phyloP scores from a whole-genome alignment of 2,888 invertebrate species.

The Chrysodeixis includens region DNA sequence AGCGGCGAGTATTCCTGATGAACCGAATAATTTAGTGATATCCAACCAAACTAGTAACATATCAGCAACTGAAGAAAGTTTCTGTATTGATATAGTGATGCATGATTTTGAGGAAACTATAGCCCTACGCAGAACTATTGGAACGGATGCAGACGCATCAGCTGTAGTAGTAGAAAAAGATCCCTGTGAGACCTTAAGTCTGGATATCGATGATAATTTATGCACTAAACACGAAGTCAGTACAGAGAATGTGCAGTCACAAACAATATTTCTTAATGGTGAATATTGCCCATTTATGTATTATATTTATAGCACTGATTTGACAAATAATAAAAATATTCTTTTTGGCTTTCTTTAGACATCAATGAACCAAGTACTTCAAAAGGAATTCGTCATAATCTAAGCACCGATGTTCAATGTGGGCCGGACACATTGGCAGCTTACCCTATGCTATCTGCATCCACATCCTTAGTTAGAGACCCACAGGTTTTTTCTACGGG shows the following conservation, averaged over 20 bases:
- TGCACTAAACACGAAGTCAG: conserved; percentile 60
- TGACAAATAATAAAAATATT: neutral
- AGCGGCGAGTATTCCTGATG: conserved; percentile 3
- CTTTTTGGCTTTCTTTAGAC: conserved; percentile 65
- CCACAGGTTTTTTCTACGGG: conserved; percentile 66
- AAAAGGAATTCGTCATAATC: conserved; percentile 79
- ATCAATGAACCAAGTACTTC: conserved; percentile 85
- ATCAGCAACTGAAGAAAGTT: conserved; percentile 70
- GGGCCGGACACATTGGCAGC: conserved; percentile 73
- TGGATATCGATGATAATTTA: conserved; percentile 64
- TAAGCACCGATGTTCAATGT: conserved; percentile 81
- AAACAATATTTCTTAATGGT: conserved; percentile 82
- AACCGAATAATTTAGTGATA: conserved; percentile 14
- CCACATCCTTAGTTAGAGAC: conserved; percentile 68
- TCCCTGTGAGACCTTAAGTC: conserved; percentile 46
- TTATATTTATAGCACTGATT: neutral
- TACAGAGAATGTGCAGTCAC: conserved; percentile 67
- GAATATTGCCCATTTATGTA: conserved; percentile 26
- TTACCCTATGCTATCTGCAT: conserved; percentile 65
- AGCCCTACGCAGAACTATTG: conserved; percentile 72
- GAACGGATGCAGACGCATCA: conserved; percentile 66
- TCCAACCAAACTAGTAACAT: conserved; percentile 49
- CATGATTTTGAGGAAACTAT: conserved; percentile 73
- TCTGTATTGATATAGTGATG: conserved; percentile 73
- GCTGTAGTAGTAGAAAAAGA: conserved; percentile 52